These are phyloP conservation scores for Podarcis raffonei DNA, from an alignment of 2,113 vertebrate species.

Conservation along the genomic window DNA sequence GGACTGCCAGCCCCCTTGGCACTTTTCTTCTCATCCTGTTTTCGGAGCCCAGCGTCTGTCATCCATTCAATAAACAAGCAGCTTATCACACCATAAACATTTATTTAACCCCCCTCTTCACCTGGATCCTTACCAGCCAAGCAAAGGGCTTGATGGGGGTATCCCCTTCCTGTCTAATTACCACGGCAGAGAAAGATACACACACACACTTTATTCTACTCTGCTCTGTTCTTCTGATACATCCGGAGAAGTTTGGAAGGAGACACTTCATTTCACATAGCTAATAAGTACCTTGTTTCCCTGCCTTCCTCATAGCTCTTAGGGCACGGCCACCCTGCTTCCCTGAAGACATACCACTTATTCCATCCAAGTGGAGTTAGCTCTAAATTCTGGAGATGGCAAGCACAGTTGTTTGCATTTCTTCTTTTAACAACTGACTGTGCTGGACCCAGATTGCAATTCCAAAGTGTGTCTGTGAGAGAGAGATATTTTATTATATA, in stretches of 20 bases:
- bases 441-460: conserved; percentile 70
- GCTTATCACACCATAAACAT: conserved; percentile 99
- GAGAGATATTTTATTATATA: conserved; percentile 1
- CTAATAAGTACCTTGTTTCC: conserved; percentile 56
- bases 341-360: conserved; percentile 65
- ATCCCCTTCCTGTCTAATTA: conserved; percentile 65
- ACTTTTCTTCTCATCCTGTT: conserved; percentile 81
- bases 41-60: conserved; percentile 84
- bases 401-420: conserved; percentile 74
- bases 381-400: conserved; percentile 67
- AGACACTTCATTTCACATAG: conserved; percentile 65
- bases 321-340: conserved; percentile 64
- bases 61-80: conserved; percentile 90
- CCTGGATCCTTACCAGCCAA: conserved; percentile 81
- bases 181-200: conserved; percentile 80
- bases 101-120: conserved; percentile 96
- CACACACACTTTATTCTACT: conserved; percentile 43
- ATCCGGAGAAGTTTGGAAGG: conserved; percentile 64
- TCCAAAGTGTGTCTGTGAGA: conserved; percentile 19
- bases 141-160: conserved; percentile 78
- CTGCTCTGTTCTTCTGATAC: conserved; percentile 37
- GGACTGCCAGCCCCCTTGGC: conserved; percentile 79
- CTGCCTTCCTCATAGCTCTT: conserved; percentile 53
- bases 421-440: conserved; percentile 72
- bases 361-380: conserved; percentile 57